Evolutionary conservation across 2,888 invertebrate species (phyloP).

Genomic region (Amitus sp.): DNA sequence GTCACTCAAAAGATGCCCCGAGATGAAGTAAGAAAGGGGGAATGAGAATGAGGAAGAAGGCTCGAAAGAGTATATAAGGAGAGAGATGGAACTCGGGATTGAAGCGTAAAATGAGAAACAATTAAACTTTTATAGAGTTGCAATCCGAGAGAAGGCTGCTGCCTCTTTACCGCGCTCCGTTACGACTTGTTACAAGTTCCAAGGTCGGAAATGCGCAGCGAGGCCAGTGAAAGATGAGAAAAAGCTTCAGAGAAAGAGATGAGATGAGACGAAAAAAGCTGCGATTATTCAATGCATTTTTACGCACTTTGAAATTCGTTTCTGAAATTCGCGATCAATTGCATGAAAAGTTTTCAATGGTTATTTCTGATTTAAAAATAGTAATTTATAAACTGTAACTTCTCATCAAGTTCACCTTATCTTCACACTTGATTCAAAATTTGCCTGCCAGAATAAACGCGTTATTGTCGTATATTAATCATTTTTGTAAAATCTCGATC

Average conservation of each 20-base stretch:
- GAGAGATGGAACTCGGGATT: conserved; percentile 47
- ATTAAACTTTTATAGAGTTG: conserved; percentile 61
- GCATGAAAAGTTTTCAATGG: no score
- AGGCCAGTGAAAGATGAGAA: conserved; percentile 26
- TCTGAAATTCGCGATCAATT: no score
- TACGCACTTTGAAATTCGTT: conserved; percentile 3
- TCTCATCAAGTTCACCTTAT: no score
- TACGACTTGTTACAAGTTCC: conserved; percentile 53
- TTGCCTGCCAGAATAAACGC: no score
- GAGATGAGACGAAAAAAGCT: background rate
- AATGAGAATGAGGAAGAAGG: conserved; percentile 21
- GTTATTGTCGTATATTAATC: no score
- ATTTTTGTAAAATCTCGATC: no score
- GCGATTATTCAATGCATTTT: conserved; percentile 44
- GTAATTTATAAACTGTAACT: background rate
- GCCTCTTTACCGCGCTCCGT: conserved; percentile 34
- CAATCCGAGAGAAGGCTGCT: conserved; percentile 47
- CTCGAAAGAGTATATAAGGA: conserved; percentile 42
- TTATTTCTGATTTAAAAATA: no score
- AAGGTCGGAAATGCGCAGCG: conserved; percentile 48
- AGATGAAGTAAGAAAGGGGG: no score
- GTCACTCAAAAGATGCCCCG: no score
- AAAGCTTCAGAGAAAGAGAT: conserved; percentile 13
- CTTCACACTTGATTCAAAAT: no score
- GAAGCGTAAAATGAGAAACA: conserved; percentile 62